Evolutionary conservation across 2,113 vertebrate species (phyloP).

Genomic region (Martes martes): DNA sequence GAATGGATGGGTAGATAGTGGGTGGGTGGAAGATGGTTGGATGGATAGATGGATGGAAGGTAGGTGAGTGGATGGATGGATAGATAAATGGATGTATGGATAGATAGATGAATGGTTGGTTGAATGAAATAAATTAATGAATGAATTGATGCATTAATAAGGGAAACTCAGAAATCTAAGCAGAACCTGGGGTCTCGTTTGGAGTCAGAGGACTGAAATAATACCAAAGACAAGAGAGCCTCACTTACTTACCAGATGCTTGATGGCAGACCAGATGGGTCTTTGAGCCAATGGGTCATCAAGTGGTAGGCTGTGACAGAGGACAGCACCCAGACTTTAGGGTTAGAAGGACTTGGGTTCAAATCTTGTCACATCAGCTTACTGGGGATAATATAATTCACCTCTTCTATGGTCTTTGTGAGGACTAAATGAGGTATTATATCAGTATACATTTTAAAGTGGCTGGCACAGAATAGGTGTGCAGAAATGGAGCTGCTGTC

Average conservation of each 20-base stretch:
- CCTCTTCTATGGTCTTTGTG: not conserved
- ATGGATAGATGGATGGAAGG: accelerated
- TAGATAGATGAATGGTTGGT: not conserved
- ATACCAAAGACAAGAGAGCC: not conserved
- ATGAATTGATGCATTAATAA: not conserved
- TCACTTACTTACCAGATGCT: not conserved
- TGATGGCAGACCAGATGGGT: not conserved
- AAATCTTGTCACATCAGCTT: not conserved
- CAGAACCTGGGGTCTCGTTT: not conserved
- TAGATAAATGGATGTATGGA: not conserved
- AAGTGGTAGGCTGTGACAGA: not conserved
- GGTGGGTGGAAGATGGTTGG: no score
- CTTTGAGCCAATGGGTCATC: not conserved
- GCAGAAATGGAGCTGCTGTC: not conserved
- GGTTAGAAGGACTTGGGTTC: not conserved
- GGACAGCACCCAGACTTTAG: not conserved
- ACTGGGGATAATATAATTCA: not conserved
- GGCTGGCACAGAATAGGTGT: not conserved
- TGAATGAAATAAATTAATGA: not conserved
- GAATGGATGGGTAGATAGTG: not conserved
- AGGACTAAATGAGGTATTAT: not conserved
- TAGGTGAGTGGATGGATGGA: not conserved
- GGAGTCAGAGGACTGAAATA: not conserved
- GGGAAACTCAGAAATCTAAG: not conserved
- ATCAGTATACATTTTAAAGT: not conserved